phyloP scores from a whole-genome alignment of 2,797 vertebrate species.

The Denticeps clupeoides region DNA sequence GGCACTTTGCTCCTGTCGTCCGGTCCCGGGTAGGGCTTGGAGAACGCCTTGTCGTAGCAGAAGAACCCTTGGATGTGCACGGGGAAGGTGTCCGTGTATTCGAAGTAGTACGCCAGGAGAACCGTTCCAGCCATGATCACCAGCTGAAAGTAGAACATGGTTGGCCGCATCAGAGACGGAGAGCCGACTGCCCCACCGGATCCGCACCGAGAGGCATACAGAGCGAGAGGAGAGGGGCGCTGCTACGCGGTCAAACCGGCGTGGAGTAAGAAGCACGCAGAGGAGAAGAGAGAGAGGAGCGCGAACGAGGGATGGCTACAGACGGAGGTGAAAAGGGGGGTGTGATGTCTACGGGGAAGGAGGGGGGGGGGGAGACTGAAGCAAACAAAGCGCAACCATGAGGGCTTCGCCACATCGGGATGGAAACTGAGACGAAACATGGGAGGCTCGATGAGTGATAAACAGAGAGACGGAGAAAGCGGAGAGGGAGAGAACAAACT shows the following conservation, averaged over 20 bases:
- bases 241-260: too few relatives aligned
- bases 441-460: background rate
- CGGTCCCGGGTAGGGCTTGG: conserved; percentile 72
- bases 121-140: conserved; percentile 66
- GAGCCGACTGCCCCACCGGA: too few relatives aligned
- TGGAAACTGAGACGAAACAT: too few relatives aligned
- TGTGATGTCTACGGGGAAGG: too few relatives aligned
- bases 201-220: conserved; percentile 11
- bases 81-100: conserved; percentile 71
- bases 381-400: too few relatives aligned
- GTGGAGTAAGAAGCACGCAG: too few relatives aligned
- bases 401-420: too few relatives aligned
- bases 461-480: background rate
- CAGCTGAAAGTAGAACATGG: conserved; percentile 55
- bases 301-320: too few relatives aligned
- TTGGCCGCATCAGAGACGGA: conserved; percentile 18
- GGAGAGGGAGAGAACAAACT: background rate
- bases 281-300: too few relatives aligned
- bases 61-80: conserved; percentile 72
- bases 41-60: conserved; percentile 64
- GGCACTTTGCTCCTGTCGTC: conserved; percentile 61
- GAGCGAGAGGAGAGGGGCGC: conserved; percentile 9
- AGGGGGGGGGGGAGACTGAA: too few relatives aligned
- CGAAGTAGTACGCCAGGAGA: conserved; percentile 69
- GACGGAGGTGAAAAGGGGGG: too few relatives aligned